These are phyloP conservation scores for Crotalus horridus DNA, from an alignment of 2,113 vertebrate species.

Conservation along the genomic window DNA sequence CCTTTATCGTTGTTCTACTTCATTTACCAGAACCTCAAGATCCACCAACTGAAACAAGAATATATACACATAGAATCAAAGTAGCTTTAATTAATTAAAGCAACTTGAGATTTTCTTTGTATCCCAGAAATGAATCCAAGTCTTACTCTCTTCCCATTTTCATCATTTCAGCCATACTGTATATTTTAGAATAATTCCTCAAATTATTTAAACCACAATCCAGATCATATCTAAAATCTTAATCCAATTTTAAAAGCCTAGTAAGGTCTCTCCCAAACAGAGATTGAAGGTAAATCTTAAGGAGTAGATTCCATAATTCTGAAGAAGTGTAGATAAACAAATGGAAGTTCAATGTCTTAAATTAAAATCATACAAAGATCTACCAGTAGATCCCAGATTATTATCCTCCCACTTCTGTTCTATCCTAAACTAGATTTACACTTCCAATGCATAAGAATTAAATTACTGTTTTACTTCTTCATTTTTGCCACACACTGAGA, in stretches of 20 bases:
- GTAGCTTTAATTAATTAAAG: neutral
- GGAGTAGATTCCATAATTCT: neutral
- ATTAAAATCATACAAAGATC: neutral
- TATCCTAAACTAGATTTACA: neutral
- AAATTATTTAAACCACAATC: neutral
- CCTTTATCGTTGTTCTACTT: neutral
- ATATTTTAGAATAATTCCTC: neutral
- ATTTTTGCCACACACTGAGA: neutral
- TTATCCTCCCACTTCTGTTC: neutral
- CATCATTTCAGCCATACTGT: neutral
- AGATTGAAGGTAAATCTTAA: neutral
- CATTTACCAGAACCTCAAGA: neutral
- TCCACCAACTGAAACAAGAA: neutral
- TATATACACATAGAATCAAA: neutral
- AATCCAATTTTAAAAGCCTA: neutral
- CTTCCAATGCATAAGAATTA: neutral
- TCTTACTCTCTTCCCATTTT: neutral
- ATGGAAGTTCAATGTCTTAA: neutral
- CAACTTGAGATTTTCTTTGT: neutral
- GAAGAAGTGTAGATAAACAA: neutral
- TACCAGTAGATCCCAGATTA: neutral
- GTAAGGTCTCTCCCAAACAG: neutral
- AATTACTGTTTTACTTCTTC: neutral
- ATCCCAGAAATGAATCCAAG: neutral
- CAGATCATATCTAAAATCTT: neutral